These are phyloP conservation scores for Cebidichthys violaceus DNA, from an alignment of 2,113 vertebrate species.

Conservation along the genomic window DNA sequence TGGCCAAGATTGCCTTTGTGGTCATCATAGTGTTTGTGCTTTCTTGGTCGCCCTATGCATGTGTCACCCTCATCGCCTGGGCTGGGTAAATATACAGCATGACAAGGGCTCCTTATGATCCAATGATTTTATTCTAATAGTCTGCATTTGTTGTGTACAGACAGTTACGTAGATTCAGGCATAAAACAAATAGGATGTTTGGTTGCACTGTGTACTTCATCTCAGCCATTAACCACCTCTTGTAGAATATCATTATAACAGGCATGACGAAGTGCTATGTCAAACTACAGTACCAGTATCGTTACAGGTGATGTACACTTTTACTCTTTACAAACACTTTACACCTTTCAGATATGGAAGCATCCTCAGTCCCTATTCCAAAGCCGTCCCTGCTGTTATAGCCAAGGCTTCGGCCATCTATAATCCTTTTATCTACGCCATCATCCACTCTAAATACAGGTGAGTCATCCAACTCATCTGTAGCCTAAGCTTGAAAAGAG, in stretches of 20 bases:
- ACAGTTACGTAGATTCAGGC: neutral
- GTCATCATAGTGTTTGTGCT: slow-evolving; percentile 92
- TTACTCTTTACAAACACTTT: slow-evolving; percentile 1
- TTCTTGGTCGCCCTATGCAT: slow-evolving; percentile 95
- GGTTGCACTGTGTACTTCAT: slow-evolving; percentile 18
- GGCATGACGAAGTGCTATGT: slow-evolving; percentile 14
- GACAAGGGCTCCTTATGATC: neutral
- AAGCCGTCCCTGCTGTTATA: slow-evolving; percentile 92
- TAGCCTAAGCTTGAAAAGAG: slow-evolving; percentile 6
- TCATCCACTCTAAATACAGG: slow-evolving; percentile 96
- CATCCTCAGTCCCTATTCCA: slow-evolving; percentile 89
- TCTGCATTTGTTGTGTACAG: neutral
- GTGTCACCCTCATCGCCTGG: slow-evolving; percentile 92
- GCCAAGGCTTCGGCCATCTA: slow-evolving; percentile 97
- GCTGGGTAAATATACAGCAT: slow-evolving; percentile 86
- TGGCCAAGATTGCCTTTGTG: slow-evolving; percentile 93
- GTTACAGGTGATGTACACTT: neutral
- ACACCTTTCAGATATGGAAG: slow-evolving; percentile 86
- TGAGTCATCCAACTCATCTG: slow-evolving; percentile 49
- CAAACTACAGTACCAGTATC: neutral
- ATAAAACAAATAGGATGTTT: slow-evolving; percentile 8
- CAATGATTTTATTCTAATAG: neutral
- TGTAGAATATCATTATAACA: slow-evolving; percentile 7
- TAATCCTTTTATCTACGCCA: slow-evolving; percentile 95
- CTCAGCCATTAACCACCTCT: slow-evolving; percentile 19